These are phyloP conservation scores for Balaenoptera acutorostrata DNA, from an alignment of 2,113 vertebrate species.

Conservation along the genomic window DNA sequence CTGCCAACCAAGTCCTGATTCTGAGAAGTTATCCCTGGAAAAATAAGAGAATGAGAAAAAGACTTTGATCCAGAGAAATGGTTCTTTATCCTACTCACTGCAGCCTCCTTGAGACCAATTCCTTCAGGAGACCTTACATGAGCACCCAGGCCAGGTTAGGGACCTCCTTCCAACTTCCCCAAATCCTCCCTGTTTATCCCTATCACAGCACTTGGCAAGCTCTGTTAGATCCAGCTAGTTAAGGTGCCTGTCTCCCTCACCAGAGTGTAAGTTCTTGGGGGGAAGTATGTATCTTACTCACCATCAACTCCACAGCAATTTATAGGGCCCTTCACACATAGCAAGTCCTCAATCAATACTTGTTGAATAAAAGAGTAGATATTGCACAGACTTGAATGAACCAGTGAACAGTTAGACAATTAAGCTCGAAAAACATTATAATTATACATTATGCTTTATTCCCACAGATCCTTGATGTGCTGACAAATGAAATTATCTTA, in stretches of 20 bases:
- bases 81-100: not conserved
- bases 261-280: not conserved
- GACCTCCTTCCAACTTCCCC: not conserved
- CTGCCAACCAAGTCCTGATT: not conserved
- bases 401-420: not conserved
- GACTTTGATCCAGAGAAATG: not conserved
- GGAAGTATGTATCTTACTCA: not conserved
- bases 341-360: not conserved
- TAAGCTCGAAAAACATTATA: not conserved
- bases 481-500: constrained; percentile 1
- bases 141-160: not conserved
- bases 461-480: not conserved
- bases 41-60: not conserved
- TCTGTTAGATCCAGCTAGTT: not conserved
- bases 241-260: not conserved
- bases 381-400: not conserved
- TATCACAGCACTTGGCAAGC: not conserved
- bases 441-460: not conserved
- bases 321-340: too few species aligned
- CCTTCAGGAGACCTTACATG: not conserved
- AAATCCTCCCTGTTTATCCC: not conserved
- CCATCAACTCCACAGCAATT: not conserved
- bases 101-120: not conserved
- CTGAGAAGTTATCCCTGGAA: not conserved
- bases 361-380: not conserved